A percentile compares a stretch with the other conserved stretches of the same genome.
Conservation (phyloP, 1,140 invertebrate species). For the Carposina sasakii region DNA sequence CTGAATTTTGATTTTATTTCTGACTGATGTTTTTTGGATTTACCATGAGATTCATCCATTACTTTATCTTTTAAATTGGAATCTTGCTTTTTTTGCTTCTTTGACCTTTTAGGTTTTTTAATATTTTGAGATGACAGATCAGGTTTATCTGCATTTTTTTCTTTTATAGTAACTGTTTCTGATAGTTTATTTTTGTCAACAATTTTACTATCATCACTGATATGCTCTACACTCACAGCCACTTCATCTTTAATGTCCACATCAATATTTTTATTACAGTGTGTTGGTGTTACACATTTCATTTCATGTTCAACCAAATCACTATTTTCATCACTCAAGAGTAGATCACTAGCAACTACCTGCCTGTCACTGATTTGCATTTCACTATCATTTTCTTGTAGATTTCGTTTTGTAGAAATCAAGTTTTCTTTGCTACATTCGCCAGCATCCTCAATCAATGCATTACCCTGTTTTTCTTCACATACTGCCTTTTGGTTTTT, state of each 20-base stretch:
- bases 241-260: background rate
- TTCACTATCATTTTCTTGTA: background rate
- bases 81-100: slow-evolving; percentile 2
- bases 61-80: slow-evolving; percentile 16
- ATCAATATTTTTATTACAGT: background rate
- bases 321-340: slow-evolving; percentile 56
- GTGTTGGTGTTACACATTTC: slow-evolving; percentile 7
- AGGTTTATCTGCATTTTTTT: background rate
- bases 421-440: background rate
- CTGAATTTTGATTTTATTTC: slow-evolving; percentile 42
- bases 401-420: background rate
- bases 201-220: background rate
- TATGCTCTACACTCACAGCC: background rate
- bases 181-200: background rate
- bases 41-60: slow-evolving; percentile 22
- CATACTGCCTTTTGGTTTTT: background rate
- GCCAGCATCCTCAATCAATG: background rate
- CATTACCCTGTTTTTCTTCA: background rate
- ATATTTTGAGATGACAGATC: slow-evolving; percentile 9
- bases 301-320: slow-evolving; percentile 30
- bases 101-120: slow-evolving; percentile 11
- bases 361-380: slow-evolving; percentile 9
- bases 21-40: slow-evolving; percentile 14
- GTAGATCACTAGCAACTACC: slow-evolving; percentile 49
- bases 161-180: background rate